phyloP scores from a whole-genome alignment of 2,797 vertebrate species.

The Pipistrellus pygmaeus region DNA sequence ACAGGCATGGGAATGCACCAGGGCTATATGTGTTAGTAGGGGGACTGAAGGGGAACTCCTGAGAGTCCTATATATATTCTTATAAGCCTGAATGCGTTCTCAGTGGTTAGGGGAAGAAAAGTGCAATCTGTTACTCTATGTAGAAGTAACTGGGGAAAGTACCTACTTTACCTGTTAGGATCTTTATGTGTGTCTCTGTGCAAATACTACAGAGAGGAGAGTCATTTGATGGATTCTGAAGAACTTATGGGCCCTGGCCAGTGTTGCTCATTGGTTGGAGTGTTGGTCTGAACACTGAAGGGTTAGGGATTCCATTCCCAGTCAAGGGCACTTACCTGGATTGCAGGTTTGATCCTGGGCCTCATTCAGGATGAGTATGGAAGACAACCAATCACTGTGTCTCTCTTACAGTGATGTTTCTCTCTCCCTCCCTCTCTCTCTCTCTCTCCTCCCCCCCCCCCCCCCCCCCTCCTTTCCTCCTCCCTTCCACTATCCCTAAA shows the following conservation, averaged over 20 bases:
- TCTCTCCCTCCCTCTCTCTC: no score
- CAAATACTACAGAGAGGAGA: background rate
- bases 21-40: constrained; percentile 49
- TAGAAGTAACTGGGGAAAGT: constrained; percentile 75
- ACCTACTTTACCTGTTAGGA: constrained; percentile 55
- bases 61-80: constrained; percentile 65
- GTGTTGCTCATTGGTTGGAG: background rate
- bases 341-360: no score
- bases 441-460: no score
- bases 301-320: no score
- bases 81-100: constrained; percentile 61
- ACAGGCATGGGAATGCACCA: constrained; percentile 27
- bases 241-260: background rate
- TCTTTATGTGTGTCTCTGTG: constrained; percentile 28
- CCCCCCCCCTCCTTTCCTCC: no score
- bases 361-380: no score
- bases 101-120: constrained; percentile 43
- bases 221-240: constrained; percentile 48
- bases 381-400: no score
- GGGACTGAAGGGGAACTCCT: constrained; percentile 77
- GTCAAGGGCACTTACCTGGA: no score
- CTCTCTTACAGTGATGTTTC: no score
- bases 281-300: background rate
- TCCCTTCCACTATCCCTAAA: no score
- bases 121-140: background rate